Evolutionary conservation across 2,113 vertebrate species (phyloP).

Genomic region (Cyanistes caeruleus): DNA sequence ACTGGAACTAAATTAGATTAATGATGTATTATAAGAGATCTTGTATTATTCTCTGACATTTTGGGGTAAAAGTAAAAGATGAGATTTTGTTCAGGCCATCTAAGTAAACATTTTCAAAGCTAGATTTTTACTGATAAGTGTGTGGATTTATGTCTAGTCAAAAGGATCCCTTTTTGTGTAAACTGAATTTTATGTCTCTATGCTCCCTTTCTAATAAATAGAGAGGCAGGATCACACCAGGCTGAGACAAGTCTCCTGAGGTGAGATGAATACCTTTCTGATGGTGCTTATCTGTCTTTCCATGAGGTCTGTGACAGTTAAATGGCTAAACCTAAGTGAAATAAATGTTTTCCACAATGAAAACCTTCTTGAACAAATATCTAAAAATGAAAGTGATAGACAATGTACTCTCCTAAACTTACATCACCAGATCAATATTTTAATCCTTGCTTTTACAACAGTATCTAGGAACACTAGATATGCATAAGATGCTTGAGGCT

Average conservation of each 20-base stretch:
- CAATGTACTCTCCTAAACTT: not conserved
- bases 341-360: not conserved
- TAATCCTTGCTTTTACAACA: not conserved
- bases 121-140: not conserved
- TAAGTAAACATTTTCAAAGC: not conserved
- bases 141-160: not conserved
- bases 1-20: not conserved
- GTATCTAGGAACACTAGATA: not conserved
- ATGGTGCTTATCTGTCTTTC: not conserved
- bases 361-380: not conserved
- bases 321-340: constrained; percentile 4
- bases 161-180: not conserved
- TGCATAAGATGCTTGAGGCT: not conserved
- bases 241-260: not conserved
- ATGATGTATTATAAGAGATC: not conserved
- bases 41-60: not conserved
- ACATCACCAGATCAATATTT: not conserved
- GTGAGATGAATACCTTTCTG: not conserved
- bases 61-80: not conserved
- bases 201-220: not conserved
- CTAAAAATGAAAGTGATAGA: not conserved
- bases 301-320: not conserved
- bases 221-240: not conserved
- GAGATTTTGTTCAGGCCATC: not conserved
- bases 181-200: not conserved